phyloP scores from a whole-genome alignment of 1,140 invertebrate species.

The Drosophila athabasca region DNA sequence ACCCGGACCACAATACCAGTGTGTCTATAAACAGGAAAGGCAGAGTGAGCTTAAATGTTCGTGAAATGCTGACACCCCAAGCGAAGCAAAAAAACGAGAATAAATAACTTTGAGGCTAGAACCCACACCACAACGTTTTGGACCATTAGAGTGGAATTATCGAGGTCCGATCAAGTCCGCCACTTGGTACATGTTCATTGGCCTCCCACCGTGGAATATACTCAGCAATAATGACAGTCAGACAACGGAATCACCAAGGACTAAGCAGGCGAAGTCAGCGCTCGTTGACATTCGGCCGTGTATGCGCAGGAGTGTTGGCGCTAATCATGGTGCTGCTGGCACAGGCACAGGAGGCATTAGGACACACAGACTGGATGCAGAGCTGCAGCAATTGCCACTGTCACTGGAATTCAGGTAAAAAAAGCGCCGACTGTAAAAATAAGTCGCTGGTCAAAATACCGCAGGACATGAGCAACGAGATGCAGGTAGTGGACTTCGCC shows the following conservation, averaged over 20 bases:
- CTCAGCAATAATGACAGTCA: not conserved
- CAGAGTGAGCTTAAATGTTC: slow-evolving; percentile 21
- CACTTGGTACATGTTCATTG: slow-evolving; percentile 17
- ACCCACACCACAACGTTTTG: not conserved
- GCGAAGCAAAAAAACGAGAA: slow-evolving; percentile 1
- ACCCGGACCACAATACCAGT: slow-evolving; percentile 60
- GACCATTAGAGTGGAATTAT: slow-evolving; percentile 2
- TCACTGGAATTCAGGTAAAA: slow-evolving; percentile 91
- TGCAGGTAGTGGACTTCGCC: slow-evolving; percentile 91
- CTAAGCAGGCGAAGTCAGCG: not conserved
- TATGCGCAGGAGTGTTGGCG: slow-evolving; percentile 1
- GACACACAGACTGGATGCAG: slow-evolving; percentile 85
- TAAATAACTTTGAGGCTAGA: slow-evolving; percentile 8
- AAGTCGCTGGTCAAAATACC: slow-evolving; percentile 88
- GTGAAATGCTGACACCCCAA: slow-evolving; percentile 20
- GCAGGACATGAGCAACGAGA: slow-evolving; percentile 87
- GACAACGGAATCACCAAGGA: not conserved
- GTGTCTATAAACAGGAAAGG: slow-evolving; percentile 9
- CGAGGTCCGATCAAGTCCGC: not conserved
- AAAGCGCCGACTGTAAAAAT: slow-evolving; percentile 91
- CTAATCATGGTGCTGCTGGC: slow-evolving; percentile 16
- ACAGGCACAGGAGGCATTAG: not conserved
- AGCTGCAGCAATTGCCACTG: slow-evolving; percentile 88
- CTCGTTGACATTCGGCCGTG: no score
- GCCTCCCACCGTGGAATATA: slow-evolving; percentile 19